These are phyloP conservation scores for Drosophila tripunctata DNA, from an alignment of 2,888 invertebrate species.

Conservation along the genomic window DNA sequence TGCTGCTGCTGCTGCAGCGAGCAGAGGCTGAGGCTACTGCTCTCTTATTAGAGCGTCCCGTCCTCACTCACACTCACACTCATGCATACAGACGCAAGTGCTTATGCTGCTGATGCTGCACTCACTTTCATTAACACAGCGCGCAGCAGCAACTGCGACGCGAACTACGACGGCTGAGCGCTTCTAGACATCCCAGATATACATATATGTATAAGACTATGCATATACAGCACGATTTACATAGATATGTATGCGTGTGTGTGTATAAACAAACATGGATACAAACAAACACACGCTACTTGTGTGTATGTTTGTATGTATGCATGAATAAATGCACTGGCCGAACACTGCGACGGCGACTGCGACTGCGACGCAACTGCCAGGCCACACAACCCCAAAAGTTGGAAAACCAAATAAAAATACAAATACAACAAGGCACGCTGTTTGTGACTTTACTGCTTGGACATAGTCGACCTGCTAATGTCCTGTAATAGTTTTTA, in stretches of 20 bases:
- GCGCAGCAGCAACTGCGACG: slow-evolving; percentile 64
- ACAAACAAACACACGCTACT: slow-evolving; percentile 21
- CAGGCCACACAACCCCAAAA: slow-evolving; percentile 75
- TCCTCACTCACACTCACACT: slow-evolving; percentile 48
- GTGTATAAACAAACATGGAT: slow-evolving; percentile 24
- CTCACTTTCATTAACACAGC: slow-evolving; percentile 74
- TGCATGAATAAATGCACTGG: slow-evolving; percentile 56
- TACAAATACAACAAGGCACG: slow-evolving; percentile 70
- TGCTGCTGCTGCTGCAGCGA: slow-evolving; percentile 37
- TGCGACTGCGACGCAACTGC: slow-evolving; percentile 44
- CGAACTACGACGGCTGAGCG: slow-evolving; percentile 45
- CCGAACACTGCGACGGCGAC: slow-evolving; percentile 44
- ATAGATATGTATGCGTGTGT: slow-evolving; percentile 21
- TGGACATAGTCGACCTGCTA: slow-evolving; percentile 26
- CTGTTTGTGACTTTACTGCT: slow-evolving; percentile 53
- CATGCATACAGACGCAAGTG: slow-evolving; percentile 46
- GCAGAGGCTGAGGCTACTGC: slow-evolving; percentile 57
- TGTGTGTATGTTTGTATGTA: background rate
- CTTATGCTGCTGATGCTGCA: slow-evolving; percentile 73
- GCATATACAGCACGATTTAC: slow-evolving; percentile 31
- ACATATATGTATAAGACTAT: slow-evolving; percentile 21
- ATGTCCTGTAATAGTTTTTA: slow-evolving; percentile 27
- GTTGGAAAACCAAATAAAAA: slow-evolving; percentile 79
- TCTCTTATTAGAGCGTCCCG: slow-evolving; percentile 65
- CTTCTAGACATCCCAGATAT: slow-evolving; percentile 56